Evolutionary conservation across 2,113 vertebrate genomes (phyloP).

Genomic region (Scatophagus argus): DNA sequence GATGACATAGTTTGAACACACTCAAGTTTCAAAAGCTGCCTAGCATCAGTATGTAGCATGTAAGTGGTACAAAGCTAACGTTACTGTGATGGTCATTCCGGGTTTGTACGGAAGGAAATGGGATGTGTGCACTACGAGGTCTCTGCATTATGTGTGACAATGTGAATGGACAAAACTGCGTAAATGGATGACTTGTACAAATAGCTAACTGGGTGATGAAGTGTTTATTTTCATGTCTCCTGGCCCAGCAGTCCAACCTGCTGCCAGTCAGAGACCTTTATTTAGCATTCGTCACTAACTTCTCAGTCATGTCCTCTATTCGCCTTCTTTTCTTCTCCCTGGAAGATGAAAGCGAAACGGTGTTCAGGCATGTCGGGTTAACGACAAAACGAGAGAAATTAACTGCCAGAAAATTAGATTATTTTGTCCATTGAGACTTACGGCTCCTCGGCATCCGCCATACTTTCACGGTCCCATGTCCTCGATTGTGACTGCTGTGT

Average conservation of each 20-base stretch:
- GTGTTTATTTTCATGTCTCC: constrained; percentile 58
- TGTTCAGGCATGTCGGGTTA: constrained; percentile 75
- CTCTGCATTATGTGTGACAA: neutral
- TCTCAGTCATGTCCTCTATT: constrained; percentile 98
- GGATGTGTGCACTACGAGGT: neutral
- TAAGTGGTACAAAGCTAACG: neutral
- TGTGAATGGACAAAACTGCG: neutral
- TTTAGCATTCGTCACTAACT: constrained; percentile 94
- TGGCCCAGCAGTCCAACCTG: constrained; percentile 79
- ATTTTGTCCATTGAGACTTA: constrained; percentile 86
- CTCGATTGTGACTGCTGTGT: constrained; percentile 66
- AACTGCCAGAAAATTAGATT: constrained; percentile 9
- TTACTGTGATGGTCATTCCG: neutral
- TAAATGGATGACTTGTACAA: neutral
- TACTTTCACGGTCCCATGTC: constrained; percentile 89
- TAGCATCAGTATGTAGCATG: neutral
- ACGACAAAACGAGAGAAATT: neutral
- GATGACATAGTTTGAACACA: neutral
- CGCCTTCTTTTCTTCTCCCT: constrained; percentile 99
- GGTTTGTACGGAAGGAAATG: neutral
- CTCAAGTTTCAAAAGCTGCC: neutral
- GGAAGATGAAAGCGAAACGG: constrained; percentile 89
- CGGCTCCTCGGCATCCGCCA: constrained; percentile 97
- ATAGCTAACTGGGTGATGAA: neutral
- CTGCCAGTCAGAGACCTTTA: constrained; percentile 78